Evolutionary conservation across 2,113 vertebrate genomes (phyloP), one percentile per base, ranked within the genome.

Genomic region (Carlito syrichta): DNA sequence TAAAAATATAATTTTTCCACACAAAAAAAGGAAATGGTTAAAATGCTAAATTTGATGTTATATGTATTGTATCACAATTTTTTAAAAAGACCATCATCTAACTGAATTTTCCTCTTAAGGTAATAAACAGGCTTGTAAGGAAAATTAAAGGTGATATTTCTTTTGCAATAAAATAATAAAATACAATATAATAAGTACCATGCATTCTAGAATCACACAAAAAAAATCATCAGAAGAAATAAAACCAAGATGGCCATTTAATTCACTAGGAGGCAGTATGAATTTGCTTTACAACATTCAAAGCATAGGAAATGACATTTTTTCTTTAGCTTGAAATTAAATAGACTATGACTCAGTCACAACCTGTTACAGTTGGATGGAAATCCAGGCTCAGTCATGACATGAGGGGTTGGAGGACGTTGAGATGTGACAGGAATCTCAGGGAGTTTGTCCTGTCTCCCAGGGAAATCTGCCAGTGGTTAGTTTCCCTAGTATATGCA

Each of bases 71-170:
- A 14, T 12, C n/a, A 20, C 56, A 79, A 50, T 60, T 76, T 40
- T 71, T 71, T 83, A 43, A 93, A 58, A 90, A 93, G 90, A 12
- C 71, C 76, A 22, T 78, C 50, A 93, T 13, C 40, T 76, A 97
- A 83, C 68, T 56, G n/a, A 96, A 92, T 93, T 63, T 85, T 96
- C 38, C 62, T 68, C 43, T 95, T 48, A 54, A 38, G 12, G n/a
- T 63, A 48, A 84, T 35, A 17, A 95, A n/a, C 19, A 73, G 16
- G 0, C 7, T 58, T 66, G 11, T 45, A 68, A 76, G 45, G 40
- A 92, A 86, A 86, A 25, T 16, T 54, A 58, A 95, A 62, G 1
- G 19, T 62, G n/a, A 48, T 94, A 23, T 88, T 63, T 92, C 83
- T 32, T 27, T 89, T 66, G 11, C 30, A 27, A 43, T 22, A 48